phyloP scores from a whole-genome alignment of 2,113 vertebrate genomes.

The Oceanodroma tethys region DNA sequence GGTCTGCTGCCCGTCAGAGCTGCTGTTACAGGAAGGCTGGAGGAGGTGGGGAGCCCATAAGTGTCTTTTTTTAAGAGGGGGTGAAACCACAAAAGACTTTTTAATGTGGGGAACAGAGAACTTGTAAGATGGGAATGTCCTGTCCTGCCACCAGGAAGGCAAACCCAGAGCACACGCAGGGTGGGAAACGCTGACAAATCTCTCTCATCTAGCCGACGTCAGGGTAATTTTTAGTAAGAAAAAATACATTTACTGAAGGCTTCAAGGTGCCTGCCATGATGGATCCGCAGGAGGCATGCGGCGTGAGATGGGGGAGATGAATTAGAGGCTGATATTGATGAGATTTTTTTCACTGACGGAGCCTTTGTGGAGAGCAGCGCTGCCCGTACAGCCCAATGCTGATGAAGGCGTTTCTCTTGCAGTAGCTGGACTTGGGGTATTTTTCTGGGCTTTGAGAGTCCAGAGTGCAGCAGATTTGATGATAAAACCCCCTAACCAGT shows the following conservation, averaged over 20 bases:
- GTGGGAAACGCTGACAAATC: neutral
- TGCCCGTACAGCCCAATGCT: neutral
- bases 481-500: neutral
- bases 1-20: neutral
- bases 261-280: neutral
- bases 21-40: neutral
- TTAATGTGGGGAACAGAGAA: neutral
- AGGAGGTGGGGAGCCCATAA: neutral
- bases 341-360: neutral
- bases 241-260: neutral
- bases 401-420: neutral
- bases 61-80: neutral
- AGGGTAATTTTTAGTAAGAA: neutral
- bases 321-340: neutral
- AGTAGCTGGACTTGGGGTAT: neutral
- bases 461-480: neutral
- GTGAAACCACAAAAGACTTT: neutral
- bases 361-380: neutral
- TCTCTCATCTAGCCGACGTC: neutral
- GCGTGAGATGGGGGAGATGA: neutral
- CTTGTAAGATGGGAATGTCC: neutral
- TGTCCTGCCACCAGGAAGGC: neutral
- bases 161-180: rapidly evolving
- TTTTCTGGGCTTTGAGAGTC: neutral
- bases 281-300: rapidly evolving